These are phyloP conservation scores for Ceryle rudis DNA, from an alignment of 2,797 vertebrate genomes.

Conservation along the genomic window DNA sequence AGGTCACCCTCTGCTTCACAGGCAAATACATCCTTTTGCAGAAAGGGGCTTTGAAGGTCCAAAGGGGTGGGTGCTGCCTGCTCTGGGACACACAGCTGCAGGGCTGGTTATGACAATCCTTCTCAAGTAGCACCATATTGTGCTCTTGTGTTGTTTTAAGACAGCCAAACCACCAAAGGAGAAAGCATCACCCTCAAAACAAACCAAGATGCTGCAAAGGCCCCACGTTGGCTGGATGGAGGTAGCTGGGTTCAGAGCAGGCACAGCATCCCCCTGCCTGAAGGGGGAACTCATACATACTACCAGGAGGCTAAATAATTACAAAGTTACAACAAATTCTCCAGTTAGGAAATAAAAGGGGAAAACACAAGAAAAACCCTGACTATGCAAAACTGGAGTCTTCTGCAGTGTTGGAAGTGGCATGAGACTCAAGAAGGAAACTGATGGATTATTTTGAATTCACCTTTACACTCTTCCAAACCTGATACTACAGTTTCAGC, in stretches of 20 bases:
- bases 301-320: neutral
- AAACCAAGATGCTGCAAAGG: neutral
- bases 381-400: neutral
- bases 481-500: neutral
- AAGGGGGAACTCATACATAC: neutral
- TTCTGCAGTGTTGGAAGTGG: neutral
- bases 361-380: neutral
- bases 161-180: neutral
- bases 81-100: neutral
- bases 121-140: neutral
- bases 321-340: neutral
- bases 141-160: neutral
- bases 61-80: neutral
- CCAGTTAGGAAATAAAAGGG: neutral
- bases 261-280: neutral
- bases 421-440: neutral
- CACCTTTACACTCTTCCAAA: neutral
- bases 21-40: neutral
- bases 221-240: rapidly evolving
- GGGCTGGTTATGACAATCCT: neutral
- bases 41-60: neutral
- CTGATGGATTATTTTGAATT: neutral
- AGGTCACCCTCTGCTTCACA: neutral
- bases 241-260: neutral
- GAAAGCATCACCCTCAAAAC: neutral